Base-by-base conservation (phyloP, 2,113 vertebrate genomes). In the Nyctibius bracteatus region DNA sequence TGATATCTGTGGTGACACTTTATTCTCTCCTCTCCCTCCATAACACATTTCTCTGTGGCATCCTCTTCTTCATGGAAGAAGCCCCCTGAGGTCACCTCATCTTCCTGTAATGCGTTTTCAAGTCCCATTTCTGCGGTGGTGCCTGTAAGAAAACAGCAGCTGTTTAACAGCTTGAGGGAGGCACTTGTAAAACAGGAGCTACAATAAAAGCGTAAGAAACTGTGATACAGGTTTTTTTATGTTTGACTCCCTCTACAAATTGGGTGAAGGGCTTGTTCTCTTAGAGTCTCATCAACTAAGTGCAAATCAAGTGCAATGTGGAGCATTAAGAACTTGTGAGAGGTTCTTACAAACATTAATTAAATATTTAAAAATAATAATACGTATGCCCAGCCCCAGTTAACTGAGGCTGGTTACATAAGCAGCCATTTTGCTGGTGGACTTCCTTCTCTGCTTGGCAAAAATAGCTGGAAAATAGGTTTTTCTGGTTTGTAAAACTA, bases 321-420 rank as follows among this genome's bases (percentile, higher is more conserved):
- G n/a, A 75, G 37, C 24, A 39, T 59, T 37, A 67, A 57, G n/a
- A 81, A 74, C 49, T 25, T 62, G 35, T 71, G 47, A n/a, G 55
- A 94, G 12, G 59, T 78, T 92, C 43, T 66, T 84, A 37, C 14
- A 85, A 91, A 75, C 20, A 31, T 79, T 65, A 87, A 91, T 92
- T 93, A 94, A 83, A 72, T 81, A 51, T 81, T 92, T 95, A 8
- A 92, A 88, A 81, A 20, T 63, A 96, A 92, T 73, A 68, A 66
- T 47, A 63, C 51, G 31, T 58, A 59, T 15, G 6, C 67, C 63
- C 47, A 94, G 58, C 54, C 43, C 54, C 75, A 70, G 81, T 70
- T 77, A 79, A 68, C 71, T 73, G 79, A 73, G 54, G 70, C 44
- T 66, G 21, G 24, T 94, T 86, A 86, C 35, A 47, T 57, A 87